Base-by-base conservation (phyloP, 2,888 invertebrate genomes). In the Pheosia tremula region DNA sequence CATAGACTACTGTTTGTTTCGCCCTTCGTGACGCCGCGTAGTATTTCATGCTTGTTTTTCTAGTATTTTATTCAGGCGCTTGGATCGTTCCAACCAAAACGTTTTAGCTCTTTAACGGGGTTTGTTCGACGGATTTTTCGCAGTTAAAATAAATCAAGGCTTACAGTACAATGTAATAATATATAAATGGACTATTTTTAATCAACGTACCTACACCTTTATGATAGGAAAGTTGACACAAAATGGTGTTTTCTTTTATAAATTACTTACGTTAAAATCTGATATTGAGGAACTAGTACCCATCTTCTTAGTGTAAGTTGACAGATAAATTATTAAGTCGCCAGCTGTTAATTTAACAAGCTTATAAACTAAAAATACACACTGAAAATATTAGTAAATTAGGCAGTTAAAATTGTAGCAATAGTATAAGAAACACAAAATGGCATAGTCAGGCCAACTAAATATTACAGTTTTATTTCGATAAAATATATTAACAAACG, bases 51-150 rank as follows among this genome's bases (percentile, higher is more conserved):
- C 57, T 74, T 77, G 72, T 77, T 77, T 77, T 75, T 78, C 72
- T 72, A 67, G 67, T 68, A 64, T 72, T 77, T 74, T 75, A 75
- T 78, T 75, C 70, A 72, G 71, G 66, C 64, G 62, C 70, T 77
- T 68, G 67, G 66, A 73, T 74, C 78, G 70, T 74, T 77, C 75
- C 69, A 74, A 77, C 77, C 74, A 80, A 24, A 80, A 78, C 75
- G 74, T 69, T 80, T 65, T 65, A 68, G 63, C 67, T 76, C 75
- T 73, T 75, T 69, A 68, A 71, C 67, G 65, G 68, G 68, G 72
- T 73, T 72, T 70, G 68, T 66, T 68, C 55, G 60, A 64, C 67
- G 64, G 69, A 68, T 74, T 70, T 67, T 69, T 70, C 68, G 66
- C 64, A 67, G 68, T 69, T 76, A 65, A 67, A 75, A 73, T 64